Evolutionary conservation across 2,113 vertebrate genomes (phyloP).

Genomic region (Siniperca knerii): DNA sequence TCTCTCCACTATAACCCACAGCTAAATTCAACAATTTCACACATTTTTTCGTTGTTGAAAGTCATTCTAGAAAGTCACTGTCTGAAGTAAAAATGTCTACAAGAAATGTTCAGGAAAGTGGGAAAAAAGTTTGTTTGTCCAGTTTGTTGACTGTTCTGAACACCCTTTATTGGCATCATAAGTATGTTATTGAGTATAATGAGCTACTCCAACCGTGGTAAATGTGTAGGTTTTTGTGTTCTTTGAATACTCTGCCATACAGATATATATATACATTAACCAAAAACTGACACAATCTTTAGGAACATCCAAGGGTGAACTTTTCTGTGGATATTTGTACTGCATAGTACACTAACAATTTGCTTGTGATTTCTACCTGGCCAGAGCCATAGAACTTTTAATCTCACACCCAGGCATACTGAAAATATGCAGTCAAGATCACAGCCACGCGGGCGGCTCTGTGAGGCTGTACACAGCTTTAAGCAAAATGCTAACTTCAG

Average conservation of each 20-base stretch:
- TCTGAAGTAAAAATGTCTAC: constrained; percentile 18
- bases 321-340: neutral
- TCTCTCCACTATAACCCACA: neutral
- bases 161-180: neutral
- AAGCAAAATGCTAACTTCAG: too few relatives aligned
- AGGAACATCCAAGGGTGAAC: neutral
- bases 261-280: neutral
- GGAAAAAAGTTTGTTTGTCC: neutral
- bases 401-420: too few relatives aligned
- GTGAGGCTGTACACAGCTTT: too few relatives aligned
- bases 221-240: neutral
- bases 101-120: neutral
- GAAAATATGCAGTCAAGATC: too few relatives aligned
- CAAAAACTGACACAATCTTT: neutral
- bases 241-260: neutral
- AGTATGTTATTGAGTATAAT: neutral
- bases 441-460: too few relatives aligned
- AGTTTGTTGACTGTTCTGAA: neutral
- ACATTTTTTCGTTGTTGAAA: constrained; percentile 28
- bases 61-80: constrained; percentile 7
- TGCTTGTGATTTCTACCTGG: too few relatives aligned
- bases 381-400: too few relatives aligned
- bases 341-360: too few relatives aligned
- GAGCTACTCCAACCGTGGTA: neutral
- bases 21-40: constrained; percentile 36